Conservation (phyloP, 2,113 vertebrate genomes). For the Oncorhynchus kisutch region DNA sequence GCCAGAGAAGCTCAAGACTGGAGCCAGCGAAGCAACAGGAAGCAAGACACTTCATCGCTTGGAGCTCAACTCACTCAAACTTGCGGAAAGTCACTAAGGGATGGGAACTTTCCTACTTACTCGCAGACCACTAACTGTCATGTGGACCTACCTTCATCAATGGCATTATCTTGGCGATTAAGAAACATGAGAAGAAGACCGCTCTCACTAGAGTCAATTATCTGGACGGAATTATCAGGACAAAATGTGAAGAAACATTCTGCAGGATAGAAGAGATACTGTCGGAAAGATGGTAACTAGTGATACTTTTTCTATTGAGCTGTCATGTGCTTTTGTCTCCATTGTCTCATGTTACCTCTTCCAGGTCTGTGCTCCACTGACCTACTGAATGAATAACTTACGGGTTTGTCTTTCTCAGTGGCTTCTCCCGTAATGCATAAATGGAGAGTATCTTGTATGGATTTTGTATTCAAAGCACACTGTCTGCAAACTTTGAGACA, state of each 20-base stretch:
- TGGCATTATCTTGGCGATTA: constrained; percentile 28
- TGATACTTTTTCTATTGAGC: constrained; percentile 2
- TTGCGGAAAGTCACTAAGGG: constrained; percentile 27
- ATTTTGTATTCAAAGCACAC: constrained; percentile 5
- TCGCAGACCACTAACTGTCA: constrained; percentile 33
- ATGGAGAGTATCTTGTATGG: background rate
- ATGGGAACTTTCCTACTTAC: constrained; percentile 43
- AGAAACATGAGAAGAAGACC: constrained; percentile 46
- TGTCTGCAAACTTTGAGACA: background rate
- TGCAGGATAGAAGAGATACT: constrained; percentile 37
- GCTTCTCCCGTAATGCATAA: background rate
- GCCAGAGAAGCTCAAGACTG: constrained; percentile 43
- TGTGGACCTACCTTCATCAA: constrained; percentile 39
- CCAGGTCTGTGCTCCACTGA: constrained; percentile 19
- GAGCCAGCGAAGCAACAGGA: constrained; percentile 59
- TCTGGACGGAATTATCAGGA: constrained; percentile 42
- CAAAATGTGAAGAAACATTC: constrained; percentile 45
- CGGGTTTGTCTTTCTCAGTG: background rate
- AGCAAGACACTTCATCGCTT: constrained; percentile 30
- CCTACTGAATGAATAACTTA: constrained; percentile 1
- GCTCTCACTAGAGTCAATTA: constrained; percentile 25
- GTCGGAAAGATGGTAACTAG: constrained; percentile 67
- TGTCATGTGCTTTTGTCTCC: background rate
- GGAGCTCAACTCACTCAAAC: constrained; percentile 24
- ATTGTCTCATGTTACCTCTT: constrained; percentile 5